Evolutionary conservation across 2,113 vertebrate genomes (phyloP), one percentile per base, ranked within the genome.

Genomic region (Turnix velox): DNA sequence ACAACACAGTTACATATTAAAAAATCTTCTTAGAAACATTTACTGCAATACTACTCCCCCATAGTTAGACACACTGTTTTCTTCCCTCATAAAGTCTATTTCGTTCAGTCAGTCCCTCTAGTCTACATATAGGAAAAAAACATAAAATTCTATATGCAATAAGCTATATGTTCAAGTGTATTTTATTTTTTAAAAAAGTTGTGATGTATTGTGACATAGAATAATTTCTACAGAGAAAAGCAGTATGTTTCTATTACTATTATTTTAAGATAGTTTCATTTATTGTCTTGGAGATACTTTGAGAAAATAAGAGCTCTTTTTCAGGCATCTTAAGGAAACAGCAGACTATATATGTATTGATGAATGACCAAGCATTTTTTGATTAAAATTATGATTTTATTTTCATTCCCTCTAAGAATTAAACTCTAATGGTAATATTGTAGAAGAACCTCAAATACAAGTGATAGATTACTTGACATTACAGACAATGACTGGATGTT

Each of bases 281-380:
- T 33, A 45, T 1, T 9, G 45, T 3, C 6, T 14, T 31, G 28
- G 2, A 75, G 19, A 12, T 19, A 39, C 6, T 40, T n/a, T 74
- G 11, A 69, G 9, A 69, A 37, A 67, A 46, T 31, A 5, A 7
- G 4, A 2, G 4, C 35, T 19, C 30, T 78, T 87, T 85, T 75
- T 18, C 18, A 59, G 7, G 4, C 5, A 27, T 1, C 17, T 75
- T 33, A 72, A 68, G 10, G 4, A 84, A 78, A 59, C 1, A 55
- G 5, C 8, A 68, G 5, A 0, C 12, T 66, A 1, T 23, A 8
- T 35, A 30, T 10, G 4, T 72, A 12, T 1, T 68, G 40, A 35
- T 51, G 14, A 49, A 71, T 75, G 22, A 63, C 7, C 14, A n/a
- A 63, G 12, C 25, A 18, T 42, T 3, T 20, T 45, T 18, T 13